Evolutionary conservation across 2,113 vertebrate species (phyloP), one percentile per base, ranked within the genome.

Genomic region (Willisornis vidua): DNA sequence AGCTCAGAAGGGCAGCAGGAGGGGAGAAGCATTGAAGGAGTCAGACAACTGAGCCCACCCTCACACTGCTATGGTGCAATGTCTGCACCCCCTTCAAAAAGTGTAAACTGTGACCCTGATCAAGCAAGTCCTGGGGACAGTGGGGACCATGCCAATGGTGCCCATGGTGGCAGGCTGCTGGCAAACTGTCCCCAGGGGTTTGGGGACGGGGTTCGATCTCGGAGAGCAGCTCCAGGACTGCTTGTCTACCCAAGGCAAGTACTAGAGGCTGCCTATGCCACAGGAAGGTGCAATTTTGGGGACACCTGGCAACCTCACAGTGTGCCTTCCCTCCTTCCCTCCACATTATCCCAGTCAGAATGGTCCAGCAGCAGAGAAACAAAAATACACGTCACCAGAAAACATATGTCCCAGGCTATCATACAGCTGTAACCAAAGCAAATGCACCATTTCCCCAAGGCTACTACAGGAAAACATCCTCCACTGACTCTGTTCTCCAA

Each of bases 71-170:
- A 14, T 46, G 37, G 75, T 7, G 2, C 4, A 1, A 12, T 2
- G n/a, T 7, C 80, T 75, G 76, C 67, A 71, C 45, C 46, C 39
- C 26, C 0, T 43, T 19, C 39, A 12, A 8, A 73, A 58, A 79
- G 19, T 2, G 22, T 33, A 15, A 68, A 51, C 31, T 2, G 22
- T 1, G 12, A 4, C 45, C 45, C 41, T 1, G 1, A 22, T 17
- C 29, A 3, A 24, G 83, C 46, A 52, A 71, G n/a, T 35, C 51
- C 61, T 22, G 37, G 59, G n/a, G 31, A 8, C 33, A 19, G 45
- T 0, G 3, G 6, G 59, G 33, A 25, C 55, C 41, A 11, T 0
- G 1, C 17, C 7, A 2, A 2, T 1, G 1, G 65, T 43, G 73
- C 39, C 8, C 1, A 20, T 1, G 2, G 45, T 55, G n/a, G 43